A percentile compares a stretch with the other conserved stretches of the same genome.
Evolutionary conservation across 2,113 vertebrate genomes (phyloP).

Genomic region (Pitta sordida): DNA sequence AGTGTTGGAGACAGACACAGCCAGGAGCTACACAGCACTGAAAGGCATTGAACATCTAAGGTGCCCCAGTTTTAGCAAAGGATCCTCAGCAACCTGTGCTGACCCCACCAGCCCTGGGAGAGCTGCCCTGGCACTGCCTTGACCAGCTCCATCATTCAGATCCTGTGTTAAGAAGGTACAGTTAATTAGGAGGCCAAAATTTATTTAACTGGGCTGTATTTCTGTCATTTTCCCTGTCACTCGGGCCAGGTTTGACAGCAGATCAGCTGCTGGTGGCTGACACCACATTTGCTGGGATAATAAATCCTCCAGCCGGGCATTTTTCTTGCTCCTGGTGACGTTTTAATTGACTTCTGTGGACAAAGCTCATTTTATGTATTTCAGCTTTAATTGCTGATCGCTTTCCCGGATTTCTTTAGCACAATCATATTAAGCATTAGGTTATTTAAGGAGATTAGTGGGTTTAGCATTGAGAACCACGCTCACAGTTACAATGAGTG

Average conservation of each 20-base stretch:
- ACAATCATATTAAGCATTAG: not conserved
- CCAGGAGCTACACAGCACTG: not conserved
- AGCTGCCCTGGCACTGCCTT: not conserved
- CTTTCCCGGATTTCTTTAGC: not conserved
- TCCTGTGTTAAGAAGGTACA: not conserved
- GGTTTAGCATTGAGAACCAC: not conserved
- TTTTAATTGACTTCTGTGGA: not conserved
- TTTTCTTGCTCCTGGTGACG: not conserved
- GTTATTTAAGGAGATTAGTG: not conserved
- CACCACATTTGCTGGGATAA: not conserved
- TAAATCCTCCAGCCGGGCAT: not conserved
- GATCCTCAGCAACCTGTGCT: not conserved
- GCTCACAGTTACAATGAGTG: not conserved
- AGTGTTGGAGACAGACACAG: not conserved
- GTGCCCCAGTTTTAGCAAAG: not conserved
- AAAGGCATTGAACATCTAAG: not conserved
- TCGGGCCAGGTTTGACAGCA: not conserved
- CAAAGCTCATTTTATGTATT: constrained; percentile 4
- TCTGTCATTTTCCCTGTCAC: not conserved
- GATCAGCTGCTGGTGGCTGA: not conserved
- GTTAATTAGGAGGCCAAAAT: not conserved
- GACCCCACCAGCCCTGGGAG: not conserved
- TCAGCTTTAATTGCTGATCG: not conserved
- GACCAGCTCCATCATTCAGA: not conserved
- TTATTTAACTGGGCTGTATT: not conserved